Conservation (phyloP, 2,888 invertebrate species). For the Baccha elongata region DNA sequence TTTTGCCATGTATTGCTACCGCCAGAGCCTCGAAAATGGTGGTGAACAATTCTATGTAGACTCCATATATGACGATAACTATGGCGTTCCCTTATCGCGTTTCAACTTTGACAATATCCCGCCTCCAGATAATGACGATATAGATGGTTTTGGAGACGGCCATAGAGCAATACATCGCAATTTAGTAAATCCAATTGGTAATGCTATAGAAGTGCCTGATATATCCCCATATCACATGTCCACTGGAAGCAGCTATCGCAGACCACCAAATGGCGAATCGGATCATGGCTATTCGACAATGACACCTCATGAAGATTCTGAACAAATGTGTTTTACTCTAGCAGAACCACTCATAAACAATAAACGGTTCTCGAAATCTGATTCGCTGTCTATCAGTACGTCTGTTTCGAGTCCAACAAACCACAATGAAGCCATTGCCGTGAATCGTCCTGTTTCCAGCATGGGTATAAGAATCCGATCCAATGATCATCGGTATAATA, state of each 20-base stretch:
- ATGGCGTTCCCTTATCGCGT: conserved; percentile 88
- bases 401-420: conserved; percentile 83
- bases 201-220: conserved; percentile 85
- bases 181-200: conserved; percentile 85
- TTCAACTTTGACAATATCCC: conserved; percentile 88
- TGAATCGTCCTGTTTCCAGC: conserved; percentile 49
- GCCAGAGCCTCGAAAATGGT: conserved; percentile 84
- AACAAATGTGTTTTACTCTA: conserved; percentile 90
- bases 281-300: conserved; percentile 97
- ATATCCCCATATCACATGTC: conserved; percentile 94
- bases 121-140: conserved; percentile 78
- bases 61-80: conserved; percentile 83
- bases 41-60: conserved; percentile 83
- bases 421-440: conserved; percentile 56
- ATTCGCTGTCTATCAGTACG: conserved; percentile 84
- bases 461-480: conserved; percentile 80
- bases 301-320: conserved; percentile 95
- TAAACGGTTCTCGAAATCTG: conserved; percentile 84
- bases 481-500: conserved; percentile 76
- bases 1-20: conserved; percentile 92
- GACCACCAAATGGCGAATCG: conserved; percentile 87
- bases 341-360: conserved; percentile 86
- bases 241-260: conserved; percentile 86
- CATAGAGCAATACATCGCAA: conserved; percentile 84
- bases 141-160: conserved; percentile 83